Evolutionary conservation across 2,797 vertebrate genomes (phyloP).

Genomic region (Megaceryle alcyon): DNA sequence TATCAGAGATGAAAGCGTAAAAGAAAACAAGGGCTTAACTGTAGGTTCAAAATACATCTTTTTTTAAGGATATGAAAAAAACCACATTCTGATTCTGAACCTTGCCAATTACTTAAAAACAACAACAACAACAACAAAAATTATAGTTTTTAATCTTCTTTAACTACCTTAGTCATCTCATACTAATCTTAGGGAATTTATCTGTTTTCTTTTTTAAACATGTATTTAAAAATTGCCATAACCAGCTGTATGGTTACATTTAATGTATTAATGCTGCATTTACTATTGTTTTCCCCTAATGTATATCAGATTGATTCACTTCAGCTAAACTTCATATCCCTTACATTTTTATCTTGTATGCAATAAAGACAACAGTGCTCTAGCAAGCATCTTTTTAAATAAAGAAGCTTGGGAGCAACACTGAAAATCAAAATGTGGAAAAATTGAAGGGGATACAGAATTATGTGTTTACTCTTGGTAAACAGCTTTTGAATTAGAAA

Average conservation of each 20-base stretch:
- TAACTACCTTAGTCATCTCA: neutral
- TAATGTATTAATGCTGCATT: neutral
- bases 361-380: neutral
- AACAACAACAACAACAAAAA: neutral
- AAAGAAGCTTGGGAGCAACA: neutral
- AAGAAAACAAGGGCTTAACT: neutral
- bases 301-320: neutral
- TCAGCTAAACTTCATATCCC: neutral
- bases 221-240: neutral
- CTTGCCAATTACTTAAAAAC: neutral
- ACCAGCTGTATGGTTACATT: neutral
- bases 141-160: neutral
- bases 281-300: neutral
- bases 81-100: neutral
- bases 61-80: neutral
- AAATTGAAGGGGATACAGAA: neutral
- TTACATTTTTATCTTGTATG: neutral
- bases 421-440: neutral
- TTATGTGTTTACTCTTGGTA: conserved; percentile 7
- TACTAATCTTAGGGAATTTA: neutral
- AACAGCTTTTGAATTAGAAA: conserved; percentile 59
- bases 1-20: neutral
- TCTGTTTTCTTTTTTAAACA: neutral
- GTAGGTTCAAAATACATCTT: neutral
- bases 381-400: neutral